Evolutionary conservation across 2,888 invertebrate genomes (phyloP).

Genomic region (Saturnia japonica): DNA sequence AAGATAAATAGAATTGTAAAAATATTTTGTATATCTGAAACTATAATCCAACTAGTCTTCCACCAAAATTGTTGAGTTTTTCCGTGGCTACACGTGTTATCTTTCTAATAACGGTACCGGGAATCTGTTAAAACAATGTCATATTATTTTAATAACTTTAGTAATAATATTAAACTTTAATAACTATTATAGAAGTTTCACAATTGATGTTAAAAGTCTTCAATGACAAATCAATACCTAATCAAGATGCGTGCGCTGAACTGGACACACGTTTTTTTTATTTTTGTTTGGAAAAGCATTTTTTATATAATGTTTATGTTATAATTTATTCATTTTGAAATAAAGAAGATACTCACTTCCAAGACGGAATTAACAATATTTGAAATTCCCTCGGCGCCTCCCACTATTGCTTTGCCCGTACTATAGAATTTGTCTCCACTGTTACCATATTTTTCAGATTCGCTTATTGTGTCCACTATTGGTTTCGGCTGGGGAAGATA

Average conservation of each 20-base stretch:
- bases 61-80: slow-evolving; percentile 81
- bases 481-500: slow-evolving; percentile 82
- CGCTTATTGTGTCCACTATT: slow-evolving; percentile 87
- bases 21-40: slow-evolving; percentile 13
- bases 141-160: neutral
- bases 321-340: neutral
- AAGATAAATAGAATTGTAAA: too few species aligned
- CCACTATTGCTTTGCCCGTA: slow-evolving; percentile 84
- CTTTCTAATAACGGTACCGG: slow-evolving; percentile 72
- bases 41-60: slow-evolving; percentile 80
- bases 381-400: slow-evolving; percentile 85
- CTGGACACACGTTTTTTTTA: neutral
- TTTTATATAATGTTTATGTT: neutral
- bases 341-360: slow-evolving; percentile 73
- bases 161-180: neutral
- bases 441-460: slow-evolving; percentile 91
- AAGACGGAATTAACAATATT: slow-evolving; percentile 84
- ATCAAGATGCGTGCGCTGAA: neutral
- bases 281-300: neutral
- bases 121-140: slow-evolving; percentile 66
- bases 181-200: too few species aligned
- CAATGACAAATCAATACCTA: too few species aligned
- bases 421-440: slow-evolving; percentile 85
- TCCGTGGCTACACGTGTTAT: slow-evolving; percentile 77
- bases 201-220: too few species aligned